A percentile compares a stretch with the other conserved stretches of the same genome.
Conservation (phyloP, 2,888 invertebrate species). For the Octonoba sinensis region DNA sequence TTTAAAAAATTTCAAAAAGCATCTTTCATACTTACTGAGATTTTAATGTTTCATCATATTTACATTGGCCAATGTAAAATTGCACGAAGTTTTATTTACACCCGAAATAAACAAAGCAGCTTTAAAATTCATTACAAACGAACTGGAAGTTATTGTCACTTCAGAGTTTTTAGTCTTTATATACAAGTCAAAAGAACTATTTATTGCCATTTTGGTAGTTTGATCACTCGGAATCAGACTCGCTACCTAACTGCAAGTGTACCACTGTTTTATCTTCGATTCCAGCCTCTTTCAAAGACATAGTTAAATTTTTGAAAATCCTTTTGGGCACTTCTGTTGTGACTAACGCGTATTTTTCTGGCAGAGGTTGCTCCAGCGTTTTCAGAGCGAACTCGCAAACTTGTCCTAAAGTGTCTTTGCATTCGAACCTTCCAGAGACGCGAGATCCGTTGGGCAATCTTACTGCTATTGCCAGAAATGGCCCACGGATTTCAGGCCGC, state of each 20-base stretch:
- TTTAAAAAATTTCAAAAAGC: too few species aligned
- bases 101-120: too few species aligned
- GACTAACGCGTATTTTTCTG: conserved; percentile 22
- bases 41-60: too few species aligned
- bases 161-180: too few species aligned
- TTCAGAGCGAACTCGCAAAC: conserved; percentile 37
- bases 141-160: too few species aligned
- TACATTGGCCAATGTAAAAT: too few species aligned
- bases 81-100: too few species aligned
- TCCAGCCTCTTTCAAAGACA: conserved; percentile 55
- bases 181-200: too few species aligned
- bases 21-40: too few species aligned
- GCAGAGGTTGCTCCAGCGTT: conserved; percentile 3
- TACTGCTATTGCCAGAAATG: conserved; percentile 36
- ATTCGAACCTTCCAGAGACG: conserved; percentile 32
- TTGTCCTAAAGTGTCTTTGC: conserved; percentile 34
- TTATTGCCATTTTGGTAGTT: too few species aligned
- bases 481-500: conserved; percentile 32
- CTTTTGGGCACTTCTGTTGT: conserved; percentile 59
- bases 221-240: conserved; percentile 36
- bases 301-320: conserved; percentile 45
- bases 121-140: too few species aligned
- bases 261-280: conserved; percentile 56
- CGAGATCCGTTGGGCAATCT: conserved; percentile 49
- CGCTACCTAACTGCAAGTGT: conserved; percentile 30